phyloP scores from a whole-genome alignment of 1,140 invertebrate genomes.

The Phymastichus coffea region DNA sequence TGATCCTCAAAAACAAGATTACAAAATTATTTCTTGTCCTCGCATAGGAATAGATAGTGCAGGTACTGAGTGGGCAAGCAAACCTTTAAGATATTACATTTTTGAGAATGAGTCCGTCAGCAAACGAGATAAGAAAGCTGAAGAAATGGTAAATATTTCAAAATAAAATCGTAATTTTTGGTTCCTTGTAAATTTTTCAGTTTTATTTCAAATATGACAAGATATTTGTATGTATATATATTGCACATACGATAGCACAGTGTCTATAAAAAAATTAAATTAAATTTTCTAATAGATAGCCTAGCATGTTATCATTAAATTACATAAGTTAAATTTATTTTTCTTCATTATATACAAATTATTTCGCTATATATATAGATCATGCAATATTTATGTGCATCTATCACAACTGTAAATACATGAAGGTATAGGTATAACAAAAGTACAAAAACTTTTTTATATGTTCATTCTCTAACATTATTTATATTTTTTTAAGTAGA shows the following conservation, averaged over 20 bases:
- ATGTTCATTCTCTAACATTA: not conserved
- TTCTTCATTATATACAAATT: not conserved
- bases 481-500: slow-evolving; percentile 14
- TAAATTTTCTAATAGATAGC: too few relatives aligned
- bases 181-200: too few relatives aligned
- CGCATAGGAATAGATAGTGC: slow-evolving; percentile 71
- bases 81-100: slow-evolving; percentile 71
- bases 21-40: slow-evolving; percentile 57
- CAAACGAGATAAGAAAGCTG: slow-evolving; percentile 58
- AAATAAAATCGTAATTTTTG: not conserved
- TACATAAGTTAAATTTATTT: too few relatives aligned
- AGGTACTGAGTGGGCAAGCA: slow-evolving; percentile 64
- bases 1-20: slow-evolving; percentile 36
- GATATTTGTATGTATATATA: too few relatives aligned
- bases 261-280: too few relatives aligned
- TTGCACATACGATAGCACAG: too few relatives aligned
- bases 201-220: not conserved
- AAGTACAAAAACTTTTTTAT: slow-evolving; percentile 6
- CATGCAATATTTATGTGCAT: not conserved
- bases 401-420: slow-evolving; percentile 8
- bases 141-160: slow-evolving; percentile 28
- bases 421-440: slow-evolving; percentile 2
- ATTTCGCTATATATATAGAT: not conserved
- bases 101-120: slow-evolving; percentile 60
- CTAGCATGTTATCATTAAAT: too few relatives aligned